These are phyloP conservation scores for Acanthiza pusilla DNA, from an alignment of 2,797 vertebrate genomes.

Conservation along the genomic window DNA sequence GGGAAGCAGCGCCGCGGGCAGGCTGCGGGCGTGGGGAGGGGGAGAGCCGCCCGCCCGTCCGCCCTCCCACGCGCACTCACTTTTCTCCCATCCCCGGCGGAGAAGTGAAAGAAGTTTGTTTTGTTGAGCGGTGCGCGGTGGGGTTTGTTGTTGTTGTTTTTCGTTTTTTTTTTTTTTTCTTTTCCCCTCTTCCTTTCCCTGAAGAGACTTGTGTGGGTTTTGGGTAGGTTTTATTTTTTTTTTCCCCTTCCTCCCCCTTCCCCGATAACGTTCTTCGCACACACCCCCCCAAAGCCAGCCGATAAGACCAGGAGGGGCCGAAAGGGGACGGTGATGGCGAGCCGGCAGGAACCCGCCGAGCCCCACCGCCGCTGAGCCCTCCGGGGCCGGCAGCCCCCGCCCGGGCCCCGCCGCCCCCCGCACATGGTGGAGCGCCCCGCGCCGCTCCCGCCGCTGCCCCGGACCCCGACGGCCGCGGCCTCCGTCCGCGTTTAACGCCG, in stretches of 20 bases:
- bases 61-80: not conserved
- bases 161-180: too few species aligned
- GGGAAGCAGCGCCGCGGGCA: not conserved
- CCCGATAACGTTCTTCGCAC: conserved; percentile 63
- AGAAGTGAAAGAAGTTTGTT: conserved; percentile 45
- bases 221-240: not conserved
- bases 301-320: conserved; percentile 67
- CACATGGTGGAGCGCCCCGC: not conserved
- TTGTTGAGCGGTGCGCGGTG: not conserved
- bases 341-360: conserved; percentile 33
- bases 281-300: conserved; percentile 5
- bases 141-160: not conserved
- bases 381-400: not conserved
- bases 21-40: not conserved
- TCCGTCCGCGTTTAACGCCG: not conserved
- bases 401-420: not conserved
- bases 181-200: not conserved
- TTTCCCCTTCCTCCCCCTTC: not conserved
- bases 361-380: not conserved
- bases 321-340: conserved; percentile 66
- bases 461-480: conserved; percentile 15
- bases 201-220: not conserved
- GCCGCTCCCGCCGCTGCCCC: not conserved
- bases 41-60: not conserved
- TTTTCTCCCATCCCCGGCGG: conserved; percentile 17